phyloP scores from a whole-genome alignment of 2,797 vertebrate genomes.

The Arrhamphus sclerolepis region DNA sequence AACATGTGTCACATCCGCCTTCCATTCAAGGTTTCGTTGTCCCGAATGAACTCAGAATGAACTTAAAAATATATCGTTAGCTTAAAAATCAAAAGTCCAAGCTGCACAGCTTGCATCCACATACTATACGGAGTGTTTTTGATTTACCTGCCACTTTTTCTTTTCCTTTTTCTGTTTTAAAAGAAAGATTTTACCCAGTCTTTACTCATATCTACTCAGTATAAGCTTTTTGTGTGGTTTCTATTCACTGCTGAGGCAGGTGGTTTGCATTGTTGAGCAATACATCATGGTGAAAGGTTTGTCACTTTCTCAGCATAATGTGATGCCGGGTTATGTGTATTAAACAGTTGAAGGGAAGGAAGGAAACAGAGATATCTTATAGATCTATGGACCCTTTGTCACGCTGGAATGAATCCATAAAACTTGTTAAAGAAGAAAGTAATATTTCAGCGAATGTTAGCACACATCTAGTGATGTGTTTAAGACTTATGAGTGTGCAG shows the following conservation, averaged over 20 bases:
- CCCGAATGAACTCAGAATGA: conserved; percentile 48
- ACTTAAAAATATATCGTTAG: too few species aligned
- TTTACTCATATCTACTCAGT: conserved; percentile 7
- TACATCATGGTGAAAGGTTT: conserved; percentile 57
- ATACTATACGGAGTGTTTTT: too few species aligned
- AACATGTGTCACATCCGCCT: conserved; percentile 38
- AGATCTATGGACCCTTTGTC: conserved; percentile 53
- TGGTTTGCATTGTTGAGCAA: conserved; percentile 46
- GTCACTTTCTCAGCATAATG: conserved; percentile 54
- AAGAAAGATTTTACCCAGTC: conserved; percentile 25
- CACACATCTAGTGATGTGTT: conserved; percentile 39
- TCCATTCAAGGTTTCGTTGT: conserved; percentile 56
- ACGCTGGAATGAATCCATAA: conserved; percentile 39
- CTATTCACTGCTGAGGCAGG: conserved; percentile 13
- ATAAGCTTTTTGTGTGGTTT: conserved; percentile 22
- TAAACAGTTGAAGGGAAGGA: conserved; percentile 36
- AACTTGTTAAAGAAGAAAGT: conserved; percentile 65
- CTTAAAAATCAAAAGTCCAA: too few species aligned
- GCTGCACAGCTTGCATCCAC: neutral
- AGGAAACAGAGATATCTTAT: conserved; percentile 45
- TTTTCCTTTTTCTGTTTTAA: too few species aligned
- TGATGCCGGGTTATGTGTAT: conserved; percentile 48
- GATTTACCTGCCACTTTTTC: conserved; percentile 6
- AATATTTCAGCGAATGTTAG: conserved; percentile 55
- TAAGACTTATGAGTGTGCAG: conserved; percentile 46